Evolutionary conservation across 2,797 vertebrate genomes (phyloP).

Genomic region (Myotis myotis): DNA sequence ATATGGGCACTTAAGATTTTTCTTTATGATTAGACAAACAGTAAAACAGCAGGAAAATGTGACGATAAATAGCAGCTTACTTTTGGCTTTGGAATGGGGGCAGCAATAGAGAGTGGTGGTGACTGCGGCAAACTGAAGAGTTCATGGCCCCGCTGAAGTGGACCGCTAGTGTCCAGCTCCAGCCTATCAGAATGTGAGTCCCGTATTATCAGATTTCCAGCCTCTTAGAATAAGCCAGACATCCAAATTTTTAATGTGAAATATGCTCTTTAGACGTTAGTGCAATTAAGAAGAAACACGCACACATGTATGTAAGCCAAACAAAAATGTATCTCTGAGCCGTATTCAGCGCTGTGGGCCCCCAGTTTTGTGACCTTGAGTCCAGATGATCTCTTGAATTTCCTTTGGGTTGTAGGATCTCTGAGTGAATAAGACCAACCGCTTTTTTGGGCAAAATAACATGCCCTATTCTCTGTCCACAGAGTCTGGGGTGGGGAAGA

Average conservation of each 20-base stretch:
- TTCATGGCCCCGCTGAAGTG: not conserved
- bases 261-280: not conserved
- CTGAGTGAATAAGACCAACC: not conserved
- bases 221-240: not conserved
- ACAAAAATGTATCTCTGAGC: not conserved
- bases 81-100: not conserved
- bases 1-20: not conserved
- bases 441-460: not conserved
- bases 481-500: not conserved
- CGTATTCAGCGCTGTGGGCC: not conserved
- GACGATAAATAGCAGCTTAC: not conserved
- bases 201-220: not conserved
- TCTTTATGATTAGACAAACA: not conserved
- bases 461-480: not conserved
- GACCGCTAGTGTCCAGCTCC: not conserved
- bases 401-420: not conserved
- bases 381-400: not conserved
- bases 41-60: not conserved
- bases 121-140: not conserved
- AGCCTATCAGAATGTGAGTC: not conserved
- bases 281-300: not conserved
- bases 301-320: not conserved
- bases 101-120: not conserved
- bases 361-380: not conserved
- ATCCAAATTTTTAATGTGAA: not conserved